phyloP scores from a whole-genome alignment of 2,113 vertebrate species.

The Noctilio leporinus region DNA sequence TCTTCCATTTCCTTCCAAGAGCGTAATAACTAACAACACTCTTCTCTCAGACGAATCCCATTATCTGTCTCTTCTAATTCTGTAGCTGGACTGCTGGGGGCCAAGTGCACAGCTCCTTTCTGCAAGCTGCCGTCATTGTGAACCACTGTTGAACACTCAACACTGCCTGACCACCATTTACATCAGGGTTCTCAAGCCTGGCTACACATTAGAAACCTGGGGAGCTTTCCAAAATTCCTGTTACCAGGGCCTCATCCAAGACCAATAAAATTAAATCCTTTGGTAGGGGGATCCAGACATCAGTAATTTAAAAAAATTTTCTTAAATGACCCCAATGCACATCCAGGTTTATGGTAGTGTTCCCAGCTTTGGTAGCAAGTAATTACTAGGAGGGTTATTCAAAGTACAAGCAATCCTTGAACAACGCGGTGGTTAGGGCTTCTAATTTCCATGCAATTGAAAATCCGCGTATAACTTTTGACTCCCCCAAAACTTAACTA shows the following conservation, averaged over 20 bases:
- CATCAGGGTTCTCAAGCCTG: neutral
- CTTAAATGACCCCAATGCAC: neutral
- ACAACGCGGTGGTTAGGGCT: neutral
- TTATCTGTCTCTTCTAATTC: neutral
- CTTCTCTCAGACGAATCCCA: neutral
- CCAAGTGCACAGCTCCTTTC: rapidly evolving
- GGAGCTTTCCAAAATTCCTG: neutral
- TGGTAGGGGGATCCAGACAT: neutral
- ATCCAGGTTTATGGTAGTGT: neutral
- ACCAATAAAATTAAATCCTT: neutral
- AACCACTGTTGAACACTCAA: neutral
- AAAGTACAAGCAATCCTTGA: neutral
- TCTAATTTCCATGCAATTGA: too few species aligned
- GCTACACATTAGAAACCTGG: neutral
- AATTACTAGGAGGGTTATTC: neutral
- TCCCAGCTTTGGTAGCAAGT: neutral
- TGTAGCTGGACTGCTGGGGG: neutral
- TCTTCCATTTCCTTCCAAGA: neutral
- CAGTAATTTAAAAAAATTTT: neutral
- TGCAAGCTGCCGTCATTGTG: neutral
- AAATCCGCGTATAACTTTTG: neutral
- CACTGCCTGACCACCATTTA: neutral
- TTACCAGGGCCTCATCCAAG: neutral
- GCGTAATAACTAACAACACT: neutral
- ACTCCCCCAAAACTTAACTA: neutral